Conservation (phyloP, 2,888 invertebrate species). For the Tholera decimalis region DNA sequence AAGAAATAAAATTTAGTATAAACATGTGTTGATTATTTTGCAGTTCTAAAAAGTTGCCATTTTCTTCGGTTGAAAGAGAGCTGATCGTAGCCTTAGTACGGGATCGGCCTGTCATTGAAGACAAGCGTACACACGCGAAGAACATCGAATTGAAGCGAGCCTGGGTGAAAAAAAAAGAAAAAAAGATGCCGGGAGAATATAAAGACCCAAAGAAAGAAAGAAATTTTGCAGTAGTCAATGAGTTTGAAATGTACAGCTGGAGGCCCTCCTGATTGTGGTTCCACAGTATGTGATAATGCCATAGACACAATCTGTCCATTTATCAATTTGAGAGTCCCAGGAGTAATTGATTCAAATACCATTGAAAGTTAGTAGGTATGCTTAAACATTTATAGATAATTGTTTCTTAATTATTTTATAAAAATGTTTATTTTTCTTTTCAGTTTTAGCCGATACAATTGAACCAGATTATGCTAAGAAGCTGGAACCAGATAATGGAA, state of each 20-base stretch:
- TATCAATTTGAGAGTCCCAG: constrained; percentile 4
- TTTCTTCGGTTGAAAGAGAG: constrained; percentile 2
- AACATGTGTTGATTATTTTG: neutral
- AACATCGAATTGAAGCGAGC: no score
- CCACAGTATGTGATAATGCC: neutral
- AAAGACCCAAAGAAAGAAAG: constrained; percentile 4
- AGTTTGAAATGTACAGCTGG: constrained; percentile 6
- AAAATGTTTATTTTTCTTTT: neutral
- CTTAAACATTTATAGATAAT: neutral
- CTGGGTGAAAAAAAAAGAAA: no score
- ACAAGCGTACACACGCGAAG: no score
- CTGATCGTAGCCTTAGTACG: no score
- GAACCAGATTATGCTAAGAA: no score
- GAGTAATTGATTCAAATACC: neutral
- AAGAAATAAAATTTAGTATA: no score
- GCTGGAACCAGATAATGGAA: no score
- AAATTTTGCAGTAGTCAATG: neutral
- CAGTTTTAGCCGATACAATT: no score
- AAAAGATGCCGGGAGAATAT: constrained; percentile 11
- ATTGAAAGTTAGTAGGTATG: neutral
- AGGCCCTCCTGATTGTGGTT: constrained; percentile 6
- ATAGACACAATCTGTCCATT: constrained; percentile 9
- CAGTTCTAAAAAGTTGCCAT: neutral
- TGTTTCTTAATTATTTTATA: neutral
- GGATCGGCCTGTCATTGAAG: no score